Conservation (phyloP, 2,797 vertebrate genomes). For the Leuciscus waleckii region DNA sequence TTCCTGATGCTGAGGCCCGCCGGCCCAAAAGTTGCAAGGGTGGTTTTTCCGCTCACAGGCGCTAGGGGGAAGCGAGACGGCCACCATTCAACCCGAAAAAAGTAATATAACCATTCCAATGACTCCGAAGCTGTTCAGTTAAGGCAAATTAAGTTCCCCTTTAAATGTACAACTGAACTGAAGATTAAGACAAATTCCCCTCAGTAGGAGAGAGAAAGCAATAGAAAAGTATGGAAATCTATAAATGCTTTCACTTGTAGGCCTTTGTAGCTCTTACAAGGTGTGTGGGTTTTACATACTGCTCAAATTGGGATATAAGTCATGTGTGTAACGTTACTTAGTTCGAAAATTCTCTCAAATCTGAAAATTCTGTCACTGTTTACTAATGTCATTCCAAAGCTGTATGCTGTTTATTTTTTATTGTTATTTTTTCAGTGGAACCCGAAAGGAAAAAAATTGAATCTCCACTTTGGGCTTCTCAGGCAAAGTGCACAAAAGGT, state of each 20-base stretch:
- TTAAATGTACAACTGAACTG: slow-evolving; percentile 3
- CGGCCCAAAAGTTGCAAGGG: no score
- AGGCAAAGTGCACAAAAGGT: not conserved
- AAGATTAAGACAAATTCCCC: not conserved
- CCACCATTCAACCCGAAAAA: no score
- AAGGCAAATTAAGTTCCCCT: no score
- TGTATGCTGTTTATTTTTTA: not conserved
- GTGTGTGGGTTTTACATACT: not conserved
- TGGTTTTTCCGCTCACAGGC: no score
- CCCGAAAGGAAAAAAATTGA: not conserved
- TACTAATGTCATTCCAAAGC: not conserved
- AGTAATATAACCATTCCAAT: no score
- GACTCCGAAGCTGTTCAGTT: no score
- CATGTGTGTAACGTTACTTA: not conserved
- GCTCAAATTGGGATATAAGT: not conserved
- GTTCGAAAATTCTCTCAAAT: not conserved
- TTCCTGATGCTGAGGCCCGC: no score
- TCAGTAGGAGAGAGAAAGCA: not conserved
- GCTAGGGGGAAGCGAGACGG: no score
- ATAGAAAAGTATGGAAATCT: slow-evolving; percentile 16
- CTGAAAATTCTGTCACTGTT: not conserved
- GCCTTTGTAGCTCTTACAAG: not conserved
- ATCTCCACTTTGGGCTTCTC: not conserved
- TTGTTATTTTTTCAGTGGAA: not conserved
- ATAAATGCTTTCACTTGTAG: slow-evolving; percentile 1